Base-by-base conservation (phyloP, 2,797 vertebrate genomes). In the Jordanella pulchra region DNA sequence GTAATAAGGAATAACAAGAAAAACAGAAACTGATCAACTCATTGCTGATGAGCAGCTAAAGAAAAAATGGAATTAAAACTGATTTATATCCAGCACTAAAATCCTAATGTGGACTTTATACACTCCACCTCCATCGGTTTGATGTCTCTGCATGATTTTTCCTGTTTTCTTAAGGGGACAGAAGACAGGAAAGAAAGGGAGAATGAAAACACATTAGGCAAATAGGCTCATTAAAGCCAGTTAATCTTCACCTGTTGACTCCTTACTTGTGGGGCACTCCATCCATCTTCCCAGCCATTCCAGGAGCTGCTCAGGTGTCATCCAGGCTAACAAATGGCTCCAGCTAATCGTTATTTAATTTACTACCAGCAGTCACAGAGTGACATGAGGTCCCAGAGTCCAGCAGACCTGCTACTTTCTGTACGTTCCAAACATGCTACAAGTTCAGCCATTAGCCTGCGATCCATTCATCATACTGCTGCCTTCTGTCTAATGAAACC, bases 261-360 rank as follows among this genome's bases (percentile, higher is more conserved):
- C 84, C 70, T 72, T 90, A 89, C 85, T 90, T 89, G 85, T 92
- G 88, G 90, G 89, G 86, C 82, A 54, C 87, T 89, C 76, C 89
- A 87, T 92, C 89, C 71, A 79, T 92, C 90, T 93, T 89, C 74
- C 58, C 70, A 70, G 79, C 80, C 86, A 91, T 93, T 93, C 78
- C 84, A 78, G 85, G 93, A 93, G 87, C 84, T 79, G 81, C 83
- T 86, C 86, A 75, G 74, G 81, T 92, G 93, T 94, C 93, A 94
- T 92, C 84, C 85, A 65, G 79, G 69, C 87, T 93, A 93, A 95
- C 90, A 93, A 94, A 95, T 92, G 91, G 88, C 89, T 83, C 76
- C 76, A 81, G 83, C 93, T 94, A 94, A 95, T 95, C 87, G 86
- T 89, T 91, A 84, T 94, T 94, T 94, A 93, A 95, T 95, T 95